These are phyloP conservation scores for Agonopterix alstromeriana DNA, from an alignment of 2,888 invertebrate genomes.

Conservation along the genomic window DNA sequence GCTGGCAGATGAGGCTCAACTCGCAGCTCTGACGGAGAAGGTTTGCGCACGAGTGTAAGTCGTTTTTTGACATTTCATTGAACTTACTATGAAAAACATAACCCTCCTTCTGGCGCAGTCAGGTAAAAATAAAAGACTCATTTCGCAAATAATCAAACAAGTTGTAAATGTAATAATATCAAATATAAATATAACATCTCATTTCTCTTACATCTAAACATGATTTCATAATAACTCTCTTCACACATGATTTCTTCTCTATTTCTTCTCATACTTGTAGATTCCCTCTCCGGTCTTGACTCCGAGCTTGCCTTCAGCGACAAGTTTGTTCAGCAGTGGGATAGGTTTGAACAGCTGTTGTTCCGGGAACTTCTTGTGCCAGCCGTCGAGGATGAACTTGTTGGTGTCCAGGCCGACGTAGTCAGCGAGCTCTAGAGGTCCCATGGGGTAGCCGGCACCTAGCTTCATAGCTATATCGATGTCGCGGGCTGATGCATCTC, in stretches of 20 bases:
- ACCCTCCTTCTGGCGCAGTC: no score
- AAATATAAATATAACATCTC: no score
- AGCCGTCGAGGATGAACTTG: conserved; percentile 85
- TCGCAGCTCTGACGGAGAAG: no score
- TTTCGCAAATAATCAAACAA: no score
- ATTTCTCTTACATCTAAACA: neutral
- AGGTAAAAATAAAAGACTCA: no score
- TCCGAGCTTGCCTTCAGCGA: conserved; percentile 87
- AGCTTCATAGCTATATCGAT: conserved; percentile 94
- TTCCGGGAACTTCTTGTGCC: conserved; percentile 78
- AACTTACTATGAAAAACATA: no score
- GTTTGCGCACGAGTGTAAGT: no score
- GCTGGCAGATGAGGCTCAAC: no score
- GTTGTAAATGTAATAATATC: no score
- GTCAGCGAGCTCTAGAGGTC: conserved; percentile 89
- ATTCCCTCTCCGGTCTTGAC: conserved; percentile 90
- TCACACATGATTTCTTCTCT: conserved; percentile 7
- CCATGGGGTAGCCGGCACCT: conserved; percentile 94
- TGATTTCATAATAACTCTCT: neutral
- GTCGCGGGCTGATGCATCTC: conserved; percentile 84
- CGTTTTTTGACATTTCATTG: no score
- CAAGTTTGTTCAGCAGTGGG: conserved; percentile 78
- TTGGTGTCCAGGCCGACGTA: conserved; percentile 90
- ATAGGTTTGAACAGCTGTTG: conserved; percentile 62
- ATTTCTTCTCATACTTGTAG: conserved; percentile 80